A percentile compares a stretch with the other conserved stretches of the same genome.
These are phyloP conservation scores for Temnothorax unifasciatus DNA, from an alignment of 2,888 invertebrate species.

Conservation along the genomic window DNA sequence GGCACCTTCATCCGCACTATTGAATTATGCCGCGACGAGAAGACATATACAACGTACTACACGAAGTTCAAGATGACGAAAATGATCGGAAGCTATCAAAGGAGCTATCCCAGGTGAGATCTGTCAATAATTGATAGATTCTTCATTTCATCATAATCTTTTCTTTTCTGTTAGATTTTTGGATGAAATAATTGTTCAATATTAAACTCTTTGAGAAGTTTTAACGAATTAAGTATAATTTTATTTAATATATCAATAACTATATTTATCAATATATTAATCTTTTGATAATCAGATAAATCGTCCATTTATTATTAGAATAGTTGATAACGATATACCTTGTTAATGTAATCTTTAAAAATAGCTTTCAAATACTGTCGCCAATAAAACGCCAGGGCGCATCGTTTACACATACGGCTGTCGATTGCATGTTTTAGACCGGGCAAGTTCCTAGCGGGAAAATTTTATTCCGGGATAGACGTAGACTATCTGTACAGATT, in stretches of 20 bases:
- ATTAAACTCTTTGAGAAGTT: conserved; percentile 1
- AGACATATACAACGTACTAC: conserved; percentile 84
- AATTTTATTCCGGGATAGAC: conserved; percentile 78
- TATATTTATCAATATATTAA: conserved; percentile 7
- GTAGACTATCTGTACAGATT: conserved; percentile 81
- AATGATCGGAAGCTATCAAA: conserved; percentile 73
- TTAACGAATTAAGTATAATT: neutral
- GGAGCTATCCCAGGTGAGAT: conserved; percentile 75
- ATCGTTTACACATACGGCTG: neutral
- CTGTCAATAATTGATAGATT: neutral
- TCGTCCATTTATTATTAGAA: neutral
- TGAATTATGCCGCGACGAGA: conserved; percentile 85
- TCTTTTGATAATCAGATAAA: neutral
- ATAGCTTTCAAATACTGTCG: neutral
- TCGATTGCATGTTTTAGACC: conserved; percentile 76
- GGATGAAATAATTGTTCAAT: neutral
- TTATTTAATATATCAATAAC: neutral
- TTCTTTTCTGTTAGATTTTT: neutral
- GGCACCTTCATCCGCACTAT: conserved; percentile 82
- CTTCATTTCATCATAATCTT: neutral
- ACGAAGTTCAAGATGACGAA: conserved; percentile 78
- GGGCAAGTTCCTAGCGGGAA: conserved; percentile 80
- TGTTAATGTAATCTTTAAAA: neutral
- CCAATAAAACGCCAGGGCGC: neutral
- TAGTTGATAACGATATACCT: neutral